Percentiles rank a stretch among this genome's conserved stretches.
Evolutionary conservation across 2,888 invertebrate genomes (phyloP).

Genomic region (Dexiosoma caninum): DNA sequence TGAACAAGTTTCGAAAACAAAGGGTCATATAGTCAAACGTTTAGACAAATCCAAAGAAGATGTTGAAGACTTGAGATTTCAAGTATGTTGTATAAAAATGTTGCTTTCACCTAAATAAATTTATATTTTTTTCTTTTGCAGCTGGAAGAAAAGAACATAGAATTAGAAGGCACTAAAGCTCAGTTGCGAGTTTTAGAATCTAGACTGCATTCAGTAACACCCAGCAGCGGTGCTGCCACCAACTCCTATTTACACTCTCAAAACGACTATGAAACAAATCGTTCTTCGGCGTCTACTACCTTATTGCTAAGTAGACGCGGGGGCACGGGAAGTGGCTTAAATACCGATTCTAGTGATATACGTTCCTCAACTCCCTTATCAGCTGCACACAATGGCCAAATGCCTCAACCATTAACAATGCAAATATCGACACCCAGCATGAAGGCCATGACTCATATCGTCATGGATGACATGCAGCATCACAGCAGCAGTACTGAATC

Average conservation of each 20-base stretch:
- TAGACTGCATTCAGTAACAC: slow-evolving; percentile 73
- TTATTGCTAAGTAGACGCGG: slow-evolving; percentile 74
- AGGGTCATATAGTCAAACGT: slow-evolving; percentile 82
- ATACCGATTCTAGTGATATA: slow-evolving; percentile 66
- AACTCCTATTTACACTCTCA: slow-evolving; percentile 74
- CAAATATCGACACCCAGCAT: slow-evolving; percentile 80
- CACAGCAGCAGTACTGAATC: slow-evolving; percentile 83
- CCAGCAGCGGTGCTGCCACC: slow-evolving; percentile 77
- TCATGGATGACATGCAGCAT: slow-evolving; percentile 78
- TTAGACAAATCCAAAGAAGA: slow-evolving; percentile 87
- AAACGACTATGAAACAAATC: slow-evolving; percentile 74
- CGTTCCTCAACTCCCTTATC: slow-evolving; percentile 64
- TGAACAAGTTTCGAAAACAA: slow-evolving; percentile 83
- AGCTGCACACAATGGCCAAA: slow-evolving; percentile 58
- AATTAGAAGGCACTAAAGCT: slow-evolving; percentile 89
- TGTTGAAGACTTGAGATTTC: slow-evolving; percentile 89
- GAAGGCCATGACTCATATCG: slow-evolving; percentile 81
- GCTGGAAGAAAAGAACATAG: slow-evolving; percentile 90
- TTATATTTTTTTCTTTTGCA: slow-evolving; percentile 70
- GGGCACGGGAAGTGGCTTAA: slow-evolving; percentile 65
- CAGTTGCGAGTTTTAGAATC: slow-evolving; percentile 86
- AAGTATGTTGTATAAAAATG: slow-evolving; percentile 78
- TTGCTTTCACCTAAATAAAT: not conserved
- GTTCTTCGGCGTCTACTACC: slow-evolving; percentile 74
- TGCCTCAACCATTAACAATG: slow-evolving; percentile 69